phyloP scores from a whole-genome alignment of 2,888 invertebrate species.

The Acanthococcus lagerstroemiae region DNA sequence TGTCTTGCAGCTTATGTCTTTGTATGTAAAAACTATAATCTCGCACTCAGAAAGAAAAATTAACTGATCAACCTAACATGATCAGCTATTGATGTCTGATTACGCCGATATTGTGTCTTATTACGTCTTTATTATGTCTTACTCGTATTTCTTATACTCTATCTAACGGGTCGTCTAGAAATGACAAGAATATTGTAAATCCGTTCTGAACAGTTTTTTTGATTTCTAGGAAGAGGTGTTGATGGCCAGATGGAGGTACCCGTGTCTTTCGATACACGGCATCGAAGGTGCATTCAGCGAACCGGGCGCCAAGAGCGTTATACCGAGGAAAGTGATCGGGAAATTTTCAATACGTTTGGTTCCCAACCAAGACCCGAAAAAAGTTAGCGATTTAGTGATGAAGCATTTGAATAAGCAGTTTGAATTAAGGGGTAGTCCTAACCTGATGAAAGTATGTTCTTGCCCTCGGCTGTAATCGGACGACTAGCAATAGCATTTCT shows the following conservation, averaged over 20 bases:
- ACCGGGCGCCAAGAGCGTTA: conserved; percentile 89
- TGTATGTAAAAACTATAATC: no score
- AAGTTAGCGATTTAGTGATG: conserved; percentile 69
- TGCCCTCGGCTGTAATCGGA: neutral
- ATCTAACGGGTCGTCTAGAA: no score
- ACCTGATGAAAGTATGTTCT: conserved; percentile 59
- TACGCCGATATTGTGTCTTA: no score
- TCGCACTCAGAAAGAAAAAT: no score
- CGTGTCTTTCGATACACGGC: conserved; percentile 87
- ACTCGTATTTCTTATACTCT: no score
- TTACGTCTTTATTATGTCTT: no score
- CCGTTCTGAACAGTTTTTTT: no score
- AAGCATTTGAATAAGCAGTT: conserved; percentile 67
- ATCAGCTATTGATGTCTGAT: no score
- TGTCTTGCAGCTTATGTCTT: no score
- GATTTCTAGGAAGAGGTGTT: conserved; percentile 55
- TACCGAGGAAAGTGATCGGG: conserved; percentile 83
- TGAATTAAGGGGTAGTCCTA: conserved; percentile 70
- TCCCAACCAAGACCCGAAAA: conserved; percentile 80
- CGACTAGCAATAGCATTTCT: no score
- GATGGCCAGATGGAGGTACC: conserved; percentile 93
- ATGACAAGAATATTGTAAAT: no score
- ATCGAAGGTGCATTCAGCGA: conserved; percentile 92
- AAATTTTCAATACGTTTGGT: conserved; percentile 96
- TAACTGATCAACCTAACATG: no score